phyloP scores from a whole-genome alignment of 2,888 invertebrate species.

The Camponotus fellah region DNA sequence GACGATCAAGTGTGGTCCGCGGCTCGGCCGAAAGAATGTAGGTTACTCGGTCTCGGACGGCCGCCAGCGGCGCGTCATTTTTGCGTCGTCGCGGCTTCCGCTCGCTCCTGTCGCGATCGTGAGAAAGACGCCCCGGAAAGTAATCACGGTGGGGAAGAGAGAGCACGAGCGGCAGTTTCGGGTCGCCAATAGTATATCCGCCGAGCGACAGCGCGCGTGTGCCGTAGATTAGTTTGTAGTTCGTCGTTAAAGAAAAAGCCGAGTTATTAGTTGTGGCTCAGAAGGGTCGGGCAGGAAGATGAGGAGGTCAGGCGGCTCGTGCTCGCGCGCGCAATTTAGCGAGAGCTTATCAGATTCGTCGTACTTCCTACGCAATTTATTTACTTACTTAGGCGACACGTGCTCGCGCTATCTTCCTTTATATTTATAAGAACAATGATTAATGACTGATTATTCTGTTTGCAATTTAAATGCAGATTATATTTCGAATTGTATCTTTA shows the following conservation, averaged over 20 bases:
- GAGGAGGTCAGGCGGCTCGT: conserved; percentile 71
- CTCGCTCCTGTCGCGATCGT: not conserved
- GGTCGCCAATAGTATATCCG: conserved; percentile 75
- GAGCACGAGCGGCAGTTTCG: not conserved
- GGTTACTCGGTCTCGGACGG: conserved; percentile 33
- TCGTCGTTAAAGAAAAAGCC: conserved; percentile 79
- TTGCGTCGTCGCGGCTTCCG: conserved; percentile 6
- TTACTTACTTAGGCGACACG: conserved; percentile 39
- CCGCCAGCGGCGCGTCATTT: not conserved
- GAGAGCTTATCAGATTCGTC: conserved; percentile 43
- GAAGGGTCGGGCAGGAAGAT: conserved; percentile 75
- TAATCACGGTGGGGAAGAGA: not conserved
- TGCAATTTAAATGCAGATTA: conserved; percentile 8
- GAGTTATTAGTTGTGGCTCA: conserved; percentile 80
- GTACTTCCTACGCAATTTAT: conserved; percentile 49
- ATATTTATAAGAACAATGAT: conserved; percentile 37
- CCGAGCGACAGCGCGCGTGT: conserved; percentile 67
- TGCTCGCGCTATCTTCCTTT: conserved; percentile 31
- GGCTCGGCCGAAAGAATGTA: conserved; percentile 66
- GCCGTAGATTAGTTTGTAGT: conserved; percentile 81
- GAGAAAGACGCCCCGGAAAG: not conserved
- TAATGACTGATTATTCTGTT: conserved; percentile 14
- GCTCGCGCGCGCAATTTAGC: conserved; percentile 55
- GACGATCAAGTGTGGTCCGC: conserved; percentile 79
- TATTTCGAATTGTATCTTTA: not conserved